These are phyloP conservation scores for Calosoma granatense DNA, from an alignment of 1,140 invertebrate species.

Conservation along the genomic window DNA sequence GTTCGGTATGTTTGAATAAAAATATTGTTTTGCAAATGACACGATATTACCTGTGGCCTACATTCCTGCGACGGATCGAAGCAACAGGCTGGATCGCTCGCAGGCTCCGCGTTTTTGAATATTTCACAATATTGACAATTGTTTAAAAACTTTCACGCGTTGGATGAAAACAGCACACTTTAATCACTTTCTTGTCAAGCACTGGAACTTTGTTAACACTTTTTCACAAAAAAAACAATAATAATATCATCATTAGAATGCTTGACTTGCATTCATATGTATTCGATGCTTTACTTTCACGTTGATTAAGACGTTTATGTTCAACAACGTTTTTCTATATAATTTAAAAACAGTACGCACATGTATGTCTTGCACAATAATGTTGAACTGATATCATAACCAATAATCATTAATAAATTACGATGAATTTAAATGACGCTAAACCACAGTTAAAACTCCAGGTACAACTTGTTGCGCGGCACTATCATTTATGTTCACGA, in stretches of 20 bases:
- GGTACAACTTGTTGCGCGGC: neutral
- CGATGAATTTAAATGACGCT: neutral
- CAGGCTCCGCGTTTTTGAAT: neutral
- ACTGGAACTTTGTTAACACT: neutral
- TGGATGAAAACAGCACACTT: too few species aligned
- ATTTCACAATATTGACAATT: neutral
- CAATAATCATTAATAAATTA: neutral
- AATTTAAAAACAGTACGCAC: neutral
- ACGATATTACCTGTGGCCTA: neutral
- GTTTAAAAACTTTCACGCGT: neutral
- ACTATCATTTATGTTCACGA: neutral
- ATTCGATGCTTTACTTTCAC: too few species aligned
- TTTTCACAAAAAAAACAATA: neutral
- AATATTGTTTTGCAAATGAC: neutral
- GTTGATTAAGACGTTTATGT: neutral
- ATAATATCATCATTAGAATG: too few species aligned
- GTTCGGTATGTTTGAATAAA: neutral
- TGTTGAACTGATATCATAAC: too few species aligned
- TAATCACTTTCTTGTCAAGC: neutral
- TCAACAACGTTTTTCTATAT: neutral
- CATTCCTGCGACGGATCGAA: neutral
- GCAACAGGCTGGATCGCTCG: neutral
- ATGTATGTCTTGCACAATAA: neutral
- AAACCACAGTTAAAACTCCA: too few species aligned
- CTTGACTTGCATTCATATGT: too few species aligned